Percentiles rank a stretch among this genome's conserved stretches.
phyloP scores from a whole-genome alignment of 2,797 vertebrate genomes.

The Rhinichthys osculus region DNA sequence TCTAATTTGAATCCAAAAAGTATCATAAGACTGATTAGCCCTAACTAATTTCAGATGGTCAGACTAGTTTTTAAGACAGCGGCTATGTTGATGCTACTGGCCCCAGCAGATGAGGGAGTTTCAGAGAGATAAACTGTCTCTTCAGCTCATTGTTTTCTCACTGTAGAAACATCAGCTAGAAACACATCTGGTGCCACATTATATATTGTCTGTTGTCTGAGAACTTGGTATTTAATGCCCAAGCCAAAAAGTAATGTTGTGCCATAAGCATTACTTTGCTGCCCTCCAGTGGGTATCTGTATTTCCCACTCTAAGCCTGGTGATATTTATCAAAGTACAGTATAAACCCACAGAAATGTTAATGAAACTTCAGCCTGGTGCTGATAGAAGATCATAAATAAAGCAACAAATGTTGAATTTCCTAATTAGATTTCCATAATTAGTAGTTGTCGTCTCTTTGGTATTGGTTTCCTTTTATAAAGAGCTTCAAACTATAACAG shows the following conservation, averaged over 20 bases:
- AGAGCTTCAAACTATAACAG: neutral
- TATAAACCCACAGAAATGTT: neutral
- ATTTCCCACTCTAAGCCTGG: neutral
- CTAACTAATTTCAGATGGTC: too few relatives aligned
- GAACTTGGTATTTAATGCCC: neutral
- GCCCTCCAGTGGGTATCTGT: conserved; percentile 54
- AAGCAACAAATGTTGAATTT: neutral
- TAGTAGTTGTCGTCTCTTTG: neutral
- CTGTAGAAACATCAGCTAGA: neutral
- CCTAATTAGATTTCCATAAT: neutral
- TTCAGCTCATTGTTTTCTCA: neutral
- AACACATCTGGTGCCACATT: neutral
- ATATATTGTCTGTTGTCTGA: neutral
- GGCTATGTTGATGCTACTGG: neutral
- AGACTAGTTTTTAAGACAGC: neutral
- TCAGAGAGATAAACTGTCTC: neutral
- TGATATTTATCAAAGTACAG: neutral
- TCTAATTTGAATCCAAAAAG: too few relatives aligned
- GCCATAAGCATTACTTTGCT: conserved; percentile 38
- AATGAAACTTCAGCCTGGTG: neutral
- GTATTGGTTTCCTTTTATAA: neutral
- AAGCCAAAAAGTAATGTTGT: neutral
- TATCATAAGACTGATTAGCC: too few relatives aligned
- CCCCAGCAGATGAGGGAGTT: neutral
- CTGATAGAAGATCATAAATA: neutral